phyloP scores from a whole-genome alignment of 30 jellyfish, hydroid and myxozoan genomes.

The Chironex yamaguchii region DNA sequence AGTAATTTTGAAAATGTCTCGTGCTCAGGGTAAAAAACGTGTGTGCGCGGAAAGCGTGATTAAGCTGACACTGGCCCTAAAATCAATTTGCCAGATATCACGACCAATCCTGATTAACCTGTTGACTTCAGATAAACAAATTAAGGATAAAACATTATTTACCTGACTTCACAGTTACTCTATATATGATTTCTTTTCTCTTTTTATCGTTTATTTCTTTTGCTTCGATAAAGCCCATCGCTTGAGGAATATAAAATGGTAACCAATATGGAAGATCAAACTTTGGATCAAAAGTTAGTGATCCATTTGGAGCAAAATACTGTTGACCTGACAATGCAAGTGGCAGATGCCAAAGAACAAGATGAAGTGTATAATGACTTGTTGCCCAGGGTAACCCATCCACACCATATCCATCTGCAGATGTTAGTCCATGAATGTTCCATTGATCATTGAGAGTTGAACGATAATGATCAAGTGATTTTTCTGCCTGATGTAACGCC shows the following conservation, averaged over 20 bases:
- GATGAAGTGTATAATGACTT: constrained; percentile 92
- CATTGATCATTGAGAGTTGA: constrained; percentile 94
- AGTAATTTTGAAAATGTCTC: too few species aligned
- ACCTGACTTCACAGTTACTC: constrained; percentile 91
- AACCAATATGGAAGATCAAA: constrained; percentile 93
- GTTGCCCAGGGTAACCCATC: constrained; percentile 99
- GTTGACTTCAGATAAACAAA: background rate
- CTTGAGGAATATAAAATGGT: constrained; percentile 91
- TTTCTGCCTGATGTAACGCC: constrained; percentile 93
- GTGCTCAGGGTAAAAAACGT: too few species aligned
- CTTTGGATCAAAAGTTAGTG: constrained; percentile 85
- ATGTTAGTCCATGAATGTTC: constrained; percentile 96
- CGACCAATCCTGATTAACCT: too few species aligned
- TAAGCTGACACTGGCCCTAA: too few species aligned
- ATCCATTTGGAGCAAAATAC: constrained; percentile 89
- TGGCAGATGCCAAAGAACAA: constrained; percentile 97
- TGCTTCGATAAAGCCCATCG: constrained; percentile 93
- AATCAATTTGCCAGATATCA: too few species aligned
- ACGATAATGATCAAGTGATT: constrained; percentile 94
- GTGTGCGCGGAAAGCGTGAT: too few species aligned
- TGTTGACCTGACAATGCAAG: constrained; percentile 97
- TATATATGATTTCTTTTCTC: constrained; percentile 60
- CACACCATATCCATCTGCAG: constrained; percentile 93
- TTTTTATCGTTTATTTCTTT: constrained; percentile 5
- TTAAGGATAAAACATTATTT: background rate